Percentiles rank a stretch among this genome's conserved stretches.
Conservation (phyloP, 1,140 invertebrate species). For the Zaprionus africanus region DNA sequence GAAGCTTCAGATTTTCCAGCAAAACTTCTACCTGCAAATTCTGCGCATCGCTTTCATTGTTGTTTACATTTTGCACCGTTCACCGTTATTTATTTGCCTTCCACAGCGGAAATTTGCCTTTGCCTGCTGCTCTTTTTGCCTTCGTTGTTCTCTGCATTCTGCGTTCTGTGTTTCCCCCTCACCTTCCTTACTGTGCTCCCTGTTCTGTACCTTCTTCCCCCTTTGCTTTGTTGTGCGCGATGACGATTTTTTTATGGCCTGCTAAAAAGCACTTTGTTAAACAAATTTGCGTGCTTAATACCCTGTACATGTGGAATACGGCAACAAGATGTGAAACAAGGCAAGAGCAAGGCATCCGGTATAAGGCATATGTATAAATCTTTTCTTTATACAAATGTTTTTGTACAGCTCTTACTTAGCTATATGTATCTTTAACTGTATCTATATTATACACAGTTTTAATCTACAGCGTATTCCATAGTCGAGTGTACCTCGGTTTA, state of each 20-base stretch:
- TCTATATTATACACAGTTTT: background rate
- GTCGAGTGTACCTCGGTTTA: background rate
- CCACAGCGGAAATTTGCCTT: constrained; percentile 71
- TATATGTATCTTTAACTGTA: background rate
- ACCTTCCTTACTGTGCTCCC: background rate
- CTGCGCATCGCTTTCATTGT: constrained; percentile 70
- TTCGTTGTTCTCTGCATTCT: constrained; percentile 1
- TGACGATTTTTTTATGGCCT: constrained; percentile 69
- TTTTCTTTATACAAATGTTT: background rate
- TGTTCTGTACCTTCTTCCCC: background rate
- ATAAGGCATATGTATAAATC: background rate
- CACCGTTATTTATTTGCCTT: constrained; percentile 76
- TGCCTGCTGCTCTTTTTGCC: constrained; percentile 45
- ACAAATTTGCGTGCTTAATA: constrained; percentile 60
- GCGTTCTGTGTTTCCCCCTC: no score
- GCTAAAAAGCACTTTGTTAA: constrained; percentile 75
- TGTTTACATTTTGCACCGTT: constrained; percentile 69
- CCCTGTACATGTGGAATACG: background rate
- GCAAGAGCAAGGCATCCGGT: background rate
- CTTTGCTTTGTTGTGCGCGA: constrained; percentile 16
- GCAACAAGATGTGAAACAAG: background rate
- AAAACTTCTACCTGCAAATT: constrained; percentile 46
- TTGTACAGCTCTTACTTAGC: background rate
- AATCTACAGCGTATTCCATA: background rate
- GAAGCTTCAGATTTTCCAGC: constrained; percentile 28